Conservation (phyloP, 2,888 invertebrate genomes). For the Phania funesta region DNA sequence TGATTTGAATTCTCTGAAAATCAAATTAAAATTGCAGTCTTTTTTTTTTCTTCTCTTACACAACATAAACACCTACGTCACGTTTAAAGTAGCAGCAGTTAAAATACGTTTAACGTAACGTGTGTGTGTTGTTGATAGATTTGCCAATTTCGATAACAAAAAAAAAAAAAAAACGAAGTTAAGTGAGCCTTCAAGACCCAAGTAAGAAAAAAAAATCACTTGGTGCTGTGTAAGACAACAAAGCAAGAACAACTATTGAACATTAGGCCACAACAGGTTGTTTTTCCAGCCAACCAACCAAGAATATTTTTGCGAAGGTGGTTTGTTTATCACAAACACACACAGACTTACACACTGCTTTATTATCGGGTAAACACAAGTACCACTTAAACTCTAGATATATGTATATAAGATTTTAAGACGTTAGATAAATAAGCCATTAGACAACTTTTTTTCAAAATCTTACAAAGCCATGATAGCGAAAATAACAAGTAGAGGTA, state of each 20-base stretch:
- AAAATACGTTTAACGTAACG: conserved; percentile 46
- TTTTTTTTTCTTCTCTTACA: conserved; percentile 1
- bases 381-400: conserved; percentile 37
- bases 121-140: conserved; percentile 48
- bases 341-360: background rate
- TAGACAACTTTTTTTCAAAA: conserved; percentile 56
- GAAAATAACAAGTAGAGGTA: background rate
- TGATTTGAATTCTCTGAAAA: conserved; percentile 52
- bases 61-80: conserved; percentile 60
- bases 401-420: conserved; percentile 50
- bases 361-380: conserved; percentile 40
- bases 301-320: conserved; percentile 57
- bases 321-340: conserved; percentile 32
- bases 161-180: conserved; percentile 6
- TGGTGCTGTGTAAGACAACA: background rate
- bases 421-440: conserved; percentile 61
- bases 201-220: background rate
- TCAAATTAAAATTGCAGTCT: conserved; percentile 44
- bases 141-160: conserved; percentile 53
- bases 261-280: conserved; percentile 57
- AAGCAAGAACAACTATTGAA: conserved; percentile 11
- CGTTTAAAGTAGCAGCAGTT: conserved; percentile 60
- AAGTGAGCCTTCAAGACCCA: conserved; percentile 31
- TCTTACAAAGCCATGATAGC: conserved; percentile 7
- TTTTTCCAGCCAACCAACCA: conserved; percentile 20